Base-by-base conservation (phyloP, 2,797 vertebrate genomes). In the Mormyrus proboscirostris region DNA sequence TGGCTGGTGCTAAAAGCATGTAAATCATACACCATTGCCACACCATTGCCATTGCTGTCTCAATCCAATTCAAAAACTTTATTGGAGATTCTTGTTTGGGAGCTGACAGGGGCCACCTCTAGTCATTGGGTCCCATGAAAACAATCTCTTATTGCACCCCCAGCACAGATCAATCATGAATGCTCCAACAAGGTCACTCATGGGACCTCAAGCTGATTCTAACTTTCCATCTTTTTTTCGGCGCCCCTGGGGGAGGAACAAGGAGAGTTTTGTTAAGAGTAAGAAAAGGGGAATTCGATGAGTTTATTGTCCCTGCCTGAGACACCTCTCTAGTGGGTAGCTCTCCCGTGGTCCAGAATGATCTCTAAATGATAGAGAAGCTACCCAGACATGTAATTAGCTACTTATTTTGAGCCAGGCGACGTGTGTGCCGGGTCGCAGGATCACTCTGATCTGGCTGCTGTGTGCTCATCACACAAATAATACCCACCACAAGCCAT, bases 351-450 rank as follows among this genome's bases (percentile, higher is more conserved):
- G 83, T 69, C 84, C 25, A 65, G 14, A 86, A 89, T 33, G 33
- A 86, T 89, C 89, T 50, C 84, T 22, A 49, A 89, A 76, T 86
- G 62, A 50, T 33, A 87, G 85, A 51, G 89, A 62, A 55, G 65
- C 50, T 47, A n/a, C 9, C 84, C 41, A 87, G 89, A 86, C 84
- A 87, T 73, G 84, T 87, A 89, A 89, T 89, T 87, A 89, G 47
- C 41, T 53, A 62, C 49, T 38, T 85, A 14, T 50, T 38, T 47
- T 53, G 59, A 38, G 57, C 89, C 49, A 25, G 49, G 22, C 49
- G 47, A 76, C 50, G 29, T 89, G 84, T 76, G 84, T 87, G 84
- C 86, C 62, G 73, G 84, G 62, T 57, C 44, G 84, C 3, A 62
- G 84, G 44, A 29, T 5, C 22, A 22, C 57, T 51, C 82, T 85